These are phyloP conservation scores for Nesidiocoris tenuis DNA, from an alignment of 2,888 invertebrate genomes.

Conservation along the genomic window DNA sequence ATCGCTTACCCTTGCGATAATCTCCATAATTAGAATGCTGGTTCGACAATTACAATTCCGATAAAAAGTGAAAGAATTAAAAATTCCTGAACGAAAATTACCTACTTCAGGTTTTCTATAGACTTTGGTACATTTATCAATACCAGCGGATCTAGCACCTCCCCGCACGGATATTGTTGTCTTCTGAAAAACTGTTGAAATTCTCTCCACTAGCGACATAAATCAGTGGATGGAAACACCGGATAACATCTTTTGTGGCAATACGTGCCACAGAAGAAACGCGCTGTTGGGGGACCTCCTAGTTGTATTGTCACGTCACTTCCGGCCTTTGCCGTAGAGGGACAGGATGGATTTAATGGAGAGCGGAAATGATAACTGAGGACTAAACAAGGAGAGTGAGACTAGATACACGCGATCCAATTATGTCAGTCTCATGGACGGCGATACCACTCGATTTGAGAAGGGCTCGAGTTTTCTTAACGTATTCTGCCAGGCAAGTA, in stretches of 20 bases:
- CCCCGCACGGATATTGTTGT: not conserved
- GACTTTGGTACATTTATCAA: no score
- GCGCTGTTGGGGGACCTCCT: constrained; percentile 7
- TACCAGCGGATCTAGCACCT: not conserved
- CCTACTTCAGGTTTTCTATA: not conserved
- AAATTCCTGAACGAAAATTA: no score
- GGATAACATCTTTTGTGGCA: constrained; percentile 14
- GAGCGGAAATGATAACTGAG: constrained; percentile 44
- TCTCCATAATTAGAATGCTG: no score
- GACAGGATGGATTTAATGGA: constrained; percentile 48
- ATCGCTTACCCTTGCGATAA: no score
- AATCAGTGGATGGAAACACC: not conserved
- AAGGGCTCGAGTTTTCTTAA: not conserved
- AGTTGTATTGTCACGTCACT: constrained; percentile 47
- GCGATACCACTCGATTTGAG: constrained; percentile 6
- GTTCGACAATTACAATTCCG: no score
- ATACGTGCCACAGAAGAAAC: not conserved
- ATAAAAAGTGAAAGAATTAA: no score
- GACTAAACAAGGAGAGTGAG: constrained; percentile 2
- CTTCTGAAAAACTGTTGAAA: not conserved
- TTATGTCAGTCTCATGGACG: constrained; percentile 40
- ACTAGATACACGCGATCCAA: constrained; percentile 40
- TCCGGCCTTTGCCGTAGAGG: constrained; percentile 24
- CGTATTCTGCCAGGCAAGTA: no score
- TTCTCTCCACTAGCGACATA: not conserved